These are phyloP conservation scores for Venturia canescens DNA, from an alignment of 1,140 invertebrate species.

Conservation along the genomic window DNA sequence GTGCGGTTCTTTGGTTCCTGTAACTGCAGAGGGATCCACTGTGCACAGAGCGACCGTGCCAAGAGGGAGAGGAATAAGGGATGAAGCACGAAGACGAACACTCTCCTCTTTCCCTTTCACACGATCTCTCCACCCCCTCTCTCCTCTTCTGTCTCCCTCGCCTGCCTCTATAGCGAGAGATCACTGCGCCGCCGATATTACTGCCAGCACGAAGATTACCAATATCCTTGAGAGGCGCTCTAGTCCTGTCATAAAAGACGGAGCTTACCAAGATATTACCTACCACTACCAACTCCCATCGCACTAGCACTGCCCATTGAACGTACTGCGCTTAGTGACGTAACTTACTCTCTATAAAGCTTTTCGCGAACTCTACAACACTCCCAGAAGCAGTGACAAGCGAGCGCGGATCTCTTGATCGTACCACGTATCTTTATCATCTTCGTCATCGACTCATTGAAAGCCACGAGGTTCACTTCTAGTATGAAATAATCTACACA, in stretches of 20 bases:
- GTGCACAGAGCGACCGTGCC: not conserved
- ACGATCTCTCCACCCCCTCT: not conserved
- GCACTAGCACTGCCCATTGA: slow-evolving; percentile 20
- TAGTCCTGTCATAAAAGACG: slow-evolving; percentile 75
- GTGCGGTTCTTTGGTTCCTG: slow-evolving; percentile 32
- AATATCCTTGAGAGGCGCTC: slow-evolving; percentile 76
- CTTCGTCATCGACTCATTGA: slow-evolving; percentile 4
- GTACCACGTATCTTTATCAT: not conserved
- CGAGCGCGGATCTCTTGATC: slow-evolving; percentile 5
- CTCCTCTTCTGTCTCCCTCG: slow-evolving; percentile 12
- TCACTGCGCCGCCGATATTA: slow-evolving; percentile 75
- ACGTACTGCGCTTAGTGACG: not conserved
- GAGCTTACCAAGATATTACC: slow-evolving; percentile 76
- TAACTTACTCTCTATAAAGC: not conserved
- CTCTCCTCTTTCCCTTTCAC: not conserved
- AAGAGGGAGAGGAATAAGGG: slow-evolving; percentile 31
- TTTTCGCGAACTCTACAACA: not conserved
- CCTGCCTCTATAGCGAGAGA: slow-evolving; percentile 68
- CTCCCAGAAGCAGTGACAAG: slow-evolving; percentile 37
- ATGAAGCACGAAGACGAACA: slow-evolving; percentile 21
- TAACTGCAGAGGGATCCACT: slow-evolving; percentile 21
- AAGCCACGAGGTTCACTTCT: slow-evolving; percentile 27
- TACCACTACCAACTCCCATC: slow-evolving; percentile 56
- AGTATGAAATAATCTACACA: slow-evolving; percentile 1
- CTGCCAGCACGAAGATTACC: slow-evolving; percentile 75